Percentiles rank a stretch among this genome's conserved stretches.
phyloP scores from a whole-genome alignment of 37 sponge, comb jelly and placozoan species.

The Halisarca cf. caerulea region DNA sequence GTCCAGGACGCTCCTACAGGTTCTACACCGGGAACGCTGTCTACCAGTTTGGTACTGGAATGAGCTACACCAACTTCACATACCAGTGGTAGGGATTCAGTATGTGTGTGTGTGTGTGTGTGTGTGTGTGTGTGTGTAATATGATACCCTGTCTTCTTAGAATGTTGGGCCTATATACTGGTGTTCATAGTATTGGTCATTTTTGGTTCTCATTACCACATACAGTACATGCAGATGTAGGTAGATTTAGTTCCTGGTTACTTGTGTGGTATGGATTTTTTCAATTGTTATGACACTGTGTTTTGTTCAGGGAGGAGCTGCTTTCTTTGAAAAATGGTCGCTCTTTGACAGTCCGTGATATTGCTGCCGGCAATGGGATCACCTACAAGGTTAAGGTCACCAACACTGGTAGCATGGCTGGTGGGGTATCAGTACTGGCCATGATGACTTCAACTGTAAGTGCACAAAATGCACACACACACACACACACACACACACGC shows the following conservation, averaged over 20 bases:
- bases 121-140: too few species aligned
- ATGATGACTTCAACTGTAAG: constrained; percentile 55
- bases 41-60: constrained; percentile 71
- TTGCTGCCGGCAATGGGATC: constrained; percentile 20
- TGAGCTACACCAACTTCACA: constrained; percentile 72
- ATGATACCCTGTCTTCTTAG: too few species aligned
- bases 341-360: not conserved
- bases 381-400: constrained; percentile 68
- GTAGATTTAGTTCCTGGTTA: too few species aligned
- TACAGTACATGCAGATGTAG: too few species aligned
- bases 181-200: too few species aligned
- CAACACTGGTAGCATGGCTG: constrained; percentile 64
- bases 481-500: too few species aligned
- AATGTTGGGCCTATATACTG: too few species aligned
- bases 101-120: too few species aligned
- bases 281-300: not conserved
- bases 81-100: constrained; percentile 44
- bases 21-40: constrained; percentile 77
- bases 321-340: not conserved
- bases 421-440: constrained; percentile 61
- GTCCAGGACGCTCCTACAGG: constrained; percentile 80
- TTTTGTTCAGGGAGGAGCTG: constrained; percentile 13
- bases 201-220: not conserved
- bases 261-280: not conserved
- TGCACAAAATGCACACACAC: not conserved